Conservation (phyloP, 2,797 vertebrate species). For the Cynodonichthys magdalenae region DNA sequence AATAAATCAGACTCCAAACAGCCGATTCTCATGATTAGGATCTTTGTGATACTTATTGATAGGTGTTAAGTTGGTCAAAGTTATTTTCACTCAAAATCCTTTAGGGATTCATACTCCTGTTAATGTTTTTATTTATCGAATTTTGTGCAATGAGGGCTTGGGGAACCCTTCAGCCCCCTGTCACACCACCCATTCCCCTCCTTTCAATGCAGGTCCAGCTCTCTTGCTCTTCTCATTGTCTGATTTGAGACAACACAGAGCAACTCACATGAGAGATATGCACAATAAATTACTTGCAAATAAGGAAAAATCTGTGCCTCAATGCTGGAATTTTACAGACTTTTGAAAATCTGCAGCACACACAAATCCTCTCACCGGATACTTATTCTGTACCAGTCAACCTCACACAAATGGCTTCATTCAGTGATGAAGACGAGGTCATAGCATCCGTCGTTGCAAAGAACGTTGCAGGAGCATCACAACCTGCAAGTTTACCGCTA, state of each 20-base stretch:
- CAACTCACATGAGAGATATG: conserved; percentile 11
- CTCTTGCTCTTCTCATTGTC: conserved; percentile 46
- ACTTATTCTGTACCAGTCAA: conserved; percentile 47
- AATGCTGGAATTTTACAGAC: conserved; percentile 17
- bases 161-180: conserved; percentile 27
- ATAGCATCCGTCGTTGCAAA: conserved; percentile 62
- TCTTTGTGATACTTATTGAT: too few species aligned
- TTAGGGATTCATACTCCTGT: conserved; percentile 3
- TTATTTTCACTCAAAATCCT: neutral
- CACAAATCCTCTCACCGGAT: conserved; percentile 21
- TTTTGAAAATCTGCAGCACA: conserved; percentile 36
- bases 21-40: too few species aligned
- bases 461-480: conserved; percentile 67
- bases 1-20: too few species aligned
- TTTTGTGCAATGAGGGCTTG: conserved; percentile 19
- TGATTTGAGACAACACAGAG: conserved; percentile 44
- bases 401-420: conserved; percentile 45
- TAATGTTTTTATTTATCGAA: conserved; percentile 17
- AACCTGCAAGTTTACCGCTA: conserved; percentile 55
- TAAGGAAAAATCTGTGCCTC: conserved; percentile 2
- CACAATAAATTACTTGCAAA: conserved; percentile 10
- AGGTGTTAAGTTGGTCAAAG: too few species aligned
- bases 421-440: conserved; percentile 34
- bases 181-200: conserved; percentile 36
- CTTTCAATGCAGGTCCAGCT: conserved; percentile 44